A percentile compares a stretch with the other conserved stretches of the same genome.
Conservation (phyloP, 30 jellyfish, hydroid and myxozoan genomes). For the Haliclystus octoradiatus region DNA sequence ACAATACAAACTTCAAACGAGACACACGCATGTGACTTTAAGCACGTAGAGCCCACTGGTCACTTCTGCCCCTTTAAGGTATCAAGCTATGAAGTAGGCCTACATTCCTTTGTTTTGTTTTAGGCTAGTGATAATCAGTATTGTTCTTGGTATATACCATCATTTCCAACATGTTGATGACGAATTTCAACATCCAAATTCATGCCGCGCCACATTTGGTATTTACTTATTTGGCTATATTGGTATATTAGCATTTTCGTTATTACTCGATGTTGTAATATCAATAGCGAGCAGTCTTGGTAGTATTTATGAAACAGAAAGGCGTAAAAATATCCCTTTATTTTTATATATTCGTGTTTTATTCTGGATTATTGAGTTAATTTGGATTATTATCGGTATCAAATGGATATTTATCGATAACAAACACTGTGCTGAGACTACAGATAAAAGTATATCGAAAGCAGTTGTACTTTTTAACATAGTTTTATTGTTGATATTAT, state of each 20-base stretch:
- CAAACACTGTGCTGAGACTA: constrained; percentile 23
- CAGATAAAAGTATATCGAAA: constrained; percentile 43
- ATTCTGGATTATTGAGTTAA: constrained; percentile 36
- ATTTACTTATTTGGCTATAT: constrained; percentile 61
- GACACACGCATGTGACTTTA: no score
- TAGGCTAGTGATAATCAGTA: constrained; percentile 28
- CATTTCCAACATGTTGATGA: not conserved
- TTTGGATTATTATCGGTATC: constrained; percentile 53
- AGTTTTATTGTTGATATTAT: constrained; percentile 31
- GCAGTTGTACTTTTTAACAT: constrained; percentile 48
- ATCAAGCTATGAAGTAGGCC: not conserved
- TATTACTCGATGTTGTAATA: constrained; percentile 26
- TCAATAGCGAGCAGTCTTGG: constrained; percentile 82
- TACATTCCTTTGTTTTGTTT: constrained; percentile 1
- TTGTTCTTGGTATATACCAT: constrained; percentile 33
- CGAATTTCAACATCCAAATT: not conserved
- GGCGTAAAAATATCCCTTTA: constrained; percentile 52
- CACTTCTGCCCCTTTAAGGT: not conserved
- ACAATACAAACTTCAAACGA: no score
- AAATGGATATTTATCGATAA: constrained; percentile 29
- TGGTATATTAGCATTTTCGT: constrained; percentile 23
- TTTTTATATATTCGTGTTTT: constrained; percentile 44
- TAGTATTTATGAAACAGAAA: constrained; percentile 48
- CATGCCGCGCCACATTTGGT: constrained; percentile 32
- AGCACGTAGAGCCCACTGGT: no score